phyloP scores from a whole-genome alignment of 2,113 vertebrate species.

The Callocephalon fimbriatum region DNA sequence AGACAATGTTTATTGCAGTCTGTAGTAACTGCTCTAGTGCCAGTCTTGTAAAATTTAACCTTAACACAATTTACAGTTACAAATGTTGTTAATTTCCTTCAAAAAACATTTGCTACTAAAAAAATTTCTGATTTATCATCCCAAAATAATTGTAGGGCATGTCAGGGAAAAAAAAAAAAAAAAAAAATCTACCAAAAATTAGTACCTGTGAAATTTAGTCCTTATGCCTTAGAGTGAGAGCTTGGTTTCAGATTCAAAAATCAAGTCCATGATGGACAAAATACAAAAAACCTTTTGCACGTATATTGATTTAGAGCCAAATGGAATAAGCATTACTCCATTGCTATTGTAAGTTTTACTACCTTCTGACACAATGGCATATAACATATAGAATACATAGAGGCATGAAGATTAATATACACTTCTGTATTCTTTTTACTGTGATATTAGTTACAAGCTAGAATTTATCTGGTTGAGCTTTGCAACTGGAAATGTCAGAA shows the following conservation, averaged over 20 bases:
- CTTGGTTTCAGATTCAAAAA: conserved; percentile 24
- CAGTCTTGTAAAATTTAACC: conserved; percentile 16
- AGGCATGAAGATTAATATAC: background rate
- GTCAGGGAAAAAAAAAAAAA: background rate
- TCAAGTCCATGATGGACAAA: background rate
- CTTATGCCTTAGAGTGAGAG: background rate
- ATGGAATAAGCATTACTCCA: background rate
- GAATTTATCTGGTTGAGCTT: background rate
- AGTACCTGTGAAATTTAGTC: background rate
- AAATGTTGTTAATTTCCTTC: conserved; percentile 40
- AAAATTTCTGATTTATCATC: background rate
- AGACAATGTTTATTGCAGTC: conserved; percentile 3
- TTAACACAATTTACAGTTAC: conserved; percentile 13
- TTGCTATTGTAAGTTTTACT: background rate
- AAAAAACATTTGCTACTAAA: background rate
- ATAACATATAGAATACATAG: background rate
- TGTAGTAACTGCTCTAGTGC: background rate
- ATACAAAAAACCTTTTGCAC: background rate
- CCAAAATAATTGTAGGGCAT: background rate
- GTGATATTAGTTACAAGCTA: background rate
- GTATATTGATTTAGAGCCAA: background rate
- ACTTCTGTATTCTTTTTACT: background rate
- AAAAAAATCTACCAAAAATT: background rate
- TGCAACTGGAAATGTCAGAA: background rate
- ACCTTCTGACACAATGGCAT: background rate